These are phyloP conservation scores for Octopus bimaculoides DNA, from an alignment of 1,140 invertebrate species.

Conservation along the genomic window DNA sequence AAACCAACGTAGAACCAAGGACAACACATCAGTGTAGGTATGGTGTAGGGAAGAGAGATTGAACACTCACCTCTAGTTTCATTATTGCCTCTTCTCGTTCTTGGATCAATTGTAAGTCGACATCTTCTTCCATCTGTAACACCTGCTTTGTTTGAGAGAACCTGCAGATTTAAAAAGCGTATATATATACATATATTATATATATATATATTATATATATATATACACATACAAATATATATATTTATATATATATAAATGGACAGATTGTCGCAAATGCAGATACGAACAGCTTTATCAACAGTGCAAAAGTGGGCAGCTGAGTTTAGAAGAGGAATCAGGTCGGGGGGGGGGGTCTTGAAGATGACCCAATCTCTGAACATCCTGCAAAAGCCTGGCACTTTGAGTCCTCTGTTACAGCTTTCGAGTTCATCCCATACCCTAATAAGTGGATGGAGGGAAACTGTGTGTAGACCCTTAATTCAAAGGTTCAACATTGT, in stretches of 20 bases:
- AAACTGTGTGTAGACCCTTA: too few relatives aligned
- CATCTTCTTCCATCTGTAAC: conserved; percentile 79
- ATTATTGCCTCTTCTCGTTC: conserved; percentile 84
- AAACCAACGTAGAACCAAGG: too few relatives aligned
- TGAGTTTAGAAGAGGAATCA: too few relatives aligned
- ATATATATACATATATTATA: too few relatives aligned
- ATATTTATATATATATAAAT: not conserved
- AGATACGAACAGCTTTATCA: not conserved
- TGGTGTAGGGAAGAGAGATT: not conserved
- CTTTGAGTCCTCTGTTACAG: too few relatives aligned
- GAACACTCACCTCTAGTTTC: conserved; percentile 75
- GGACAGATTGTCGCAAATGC: not conserved
- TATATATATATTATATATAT: not conserved
- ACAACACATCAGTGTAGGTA: not conserved
- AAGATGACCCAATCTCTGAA: too few relatives aligned
- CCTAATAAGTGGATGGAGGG: too few relatives aligned
- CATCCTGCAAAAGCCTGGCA: too few relatives aligned
- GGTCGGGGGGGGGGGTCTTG: too few relatives aligned
- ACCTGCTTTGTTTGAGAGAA: conserved; percentile 58
- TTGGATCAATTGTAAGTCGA: conserved; percentile 78
- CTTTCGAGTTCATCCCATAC: too few relatives aligned
- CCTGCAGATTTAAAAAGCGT: conserved; percentile 18
- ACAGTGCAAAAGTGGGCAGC: not conserved
- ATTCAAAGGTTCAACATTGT: too few relatives aligned
- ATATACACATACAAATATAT: not conserved